A percentile compares a stretch with the other conserved stretches of the same genome.
Conservation (phyloP, 2,797 vertebrate species). For the Poeciliopsis paucimaculata region DNA sequence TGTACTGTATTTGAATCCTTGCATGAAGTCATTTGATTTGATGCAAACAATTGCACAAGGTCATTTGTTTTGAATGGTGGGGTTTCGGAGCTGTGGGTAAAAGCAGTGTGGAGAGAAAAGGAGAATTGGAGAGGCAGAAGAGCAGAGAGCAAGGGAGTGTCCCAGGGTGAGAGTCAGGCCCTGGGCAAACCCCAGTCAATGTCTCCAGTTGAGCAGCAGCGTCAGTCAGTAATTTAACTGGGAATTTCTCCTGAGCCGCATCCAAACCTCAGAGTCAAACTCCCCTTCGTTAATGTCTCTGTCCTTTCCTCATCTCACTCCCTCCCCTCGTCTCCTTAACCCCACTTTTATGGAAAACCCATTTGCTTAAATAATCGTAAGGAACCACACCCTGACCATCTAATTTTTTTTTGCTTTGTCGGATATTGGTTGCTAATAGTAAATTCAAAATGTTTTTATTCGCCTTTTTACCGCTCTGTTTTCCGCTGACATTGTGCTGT, state of each 20-base stretch:
- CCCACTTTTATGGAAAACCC: constrained; percentile 71
- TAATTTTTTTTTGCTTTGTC: constrained; percentile 25
- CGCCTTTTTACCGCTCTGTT: constrained; percentile 3
- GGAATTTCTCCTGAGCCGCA: constrained; percentile 74
- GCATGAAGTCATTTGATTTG: neutral
- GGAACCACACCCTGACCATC: constrained; percentile 69
- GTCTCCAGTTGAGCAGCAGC: constrained; percentile 72
- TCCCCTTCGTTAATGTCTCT: constrained; percentile 62
- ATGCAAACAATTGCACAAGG: constrained; percentile 4
- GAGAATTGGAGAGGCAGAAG: constrained; percentile 21
- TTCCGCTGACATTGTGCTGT: constrained; percentile 22
- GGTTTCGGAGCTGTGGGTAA: constrained; percentile 4
- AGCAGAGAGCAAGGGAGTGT: constrained; percentile 63
- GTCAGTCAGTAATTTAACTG: constrained; percentile 78
- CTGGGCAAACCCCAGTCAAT: constrained; percentile 68
- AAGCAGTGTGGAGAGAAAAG: constrained; percentile 14
- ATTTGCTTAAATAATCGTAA: constrained; percentile 52
- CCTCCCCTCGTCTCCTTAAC: constrained; percentile 48
- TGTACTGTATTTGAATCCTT: neutral
- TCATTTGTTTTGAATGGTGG: constrained; percentile 14
- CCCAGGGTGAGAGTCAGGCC: constrained; percentile 62
- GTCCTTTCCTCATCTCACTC: constrained; percentile 61
- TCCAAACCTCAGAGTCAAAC: constrained; percentile 82
- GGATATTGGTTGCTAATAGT: constrained; percentile 44
- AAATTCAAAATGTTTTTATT: constrained; percentile 13